Base-by-base conservation (phyloP, 2,888 invertebrate genomes). In the Pollenia angustigena region DNA sequence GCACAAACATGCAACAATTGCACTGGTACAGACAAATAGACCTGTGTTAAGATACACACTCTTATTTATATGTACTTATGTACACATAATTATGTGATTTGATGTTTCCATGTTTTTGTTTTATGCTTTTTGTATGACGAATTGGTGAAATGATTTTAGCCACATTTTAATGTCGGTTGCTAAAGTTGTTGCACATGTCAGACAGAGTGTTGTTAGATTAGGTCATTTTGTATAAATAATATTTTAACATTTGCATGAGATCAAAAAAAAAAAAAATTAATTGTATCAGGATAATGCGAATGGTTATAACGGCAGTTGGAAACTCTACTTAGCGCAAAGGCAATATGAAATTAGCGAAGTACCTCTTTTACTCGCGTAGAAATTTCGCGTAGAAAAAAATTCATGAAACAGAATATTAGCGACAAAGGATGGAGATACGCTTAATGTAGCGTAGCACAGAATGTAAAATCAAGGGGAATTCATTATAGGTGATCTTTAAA, bases 1-100 rank as follows among this genome's bases (percentile, higher is more conserved):
- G 64, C 84, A 84, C 32, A 44, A 64, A 32, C 62, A 84, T 68
- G 79, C 79, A 74, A 60, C 69, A 69, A 40, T n/a, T 32, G 32
- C 6, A 32, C 32, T 32, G 32, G 32, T 32, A 32, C 32, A 32
- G 4, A 6, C 4, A 16, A 40, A 60, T 16, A 60, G 48, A n/a
- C 9, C 50, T 74, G 12, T 40, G n/a, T 42, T 32, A 10, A 52
- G 32, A 12, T 50, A 32, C 23, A 32, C 18, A 44, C 23, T 52
- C 50, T 52, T 52, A 64, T 76, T 18, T n/a, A 46, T 46, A 50
- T 32, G n/a, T 11, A 18, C 14, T 12, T 23, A n/a, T 3, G 12
- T 56, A 66, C 46, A 16, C 12, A 64, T 46, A 64, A 71, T 81
- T 2, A 66, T 81, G 66, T 74, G 72, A 66, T 74, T 74, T 69